Base-by-base conservation (phyloP, 2,113 vertebrate species). In the Gorsachius goisagi region DNA sequence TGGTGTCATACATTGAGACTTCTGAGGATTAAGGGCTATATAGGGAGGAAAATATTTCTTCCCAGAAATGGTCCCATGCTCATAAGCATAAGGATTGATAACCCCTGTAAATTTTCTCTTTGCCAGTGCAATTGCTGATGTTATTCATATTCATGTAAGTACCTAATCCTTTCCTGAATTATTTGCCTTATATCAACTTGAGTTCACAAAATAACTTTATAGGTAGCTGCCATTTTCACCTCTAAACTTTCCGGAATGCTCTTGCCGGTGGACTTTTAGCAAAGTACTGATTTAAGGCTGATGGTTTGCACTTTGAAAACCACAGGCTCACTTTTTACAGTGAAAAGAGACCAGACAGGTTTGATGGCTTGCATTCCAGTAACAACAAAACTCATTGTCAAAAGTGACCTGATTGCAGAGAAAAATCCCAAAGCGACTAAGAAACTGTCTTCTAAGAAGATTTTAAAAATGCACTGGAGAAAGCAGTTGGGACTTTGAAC, bases 91-190 rank as follows among this genome's bases (percentile, higher is more conserved):
- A 95, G 80, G 90, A 97, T 96, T 95, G 93, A 97, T 96, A 95
- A 95, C 80, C 35, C 39, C 89, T 83, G 74, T 95, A 95, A 96
- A 94, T 97, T 94, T 96, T 94, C 68, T 68, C 85, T 63, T 91
- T 87, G 64, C 69, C 66, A 35, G 73, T 74, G 62, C 75, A 80
- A 62, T 58, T 82, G 92, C 93, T 83, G 71, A 45, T 96, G 84
- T 77, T 93, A 94, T 94, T 97, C 92, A 96, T 93, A 96, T 93
- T 96, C 94, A 93, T 95, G 89, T 92, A 94, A 95, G 62, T 85
- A 78, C 76, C 93, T 89, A 86, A 96, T 88, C 90, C 79, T 89
- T 93, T 88, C 88, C 85, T 92, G 85, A 96, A 84, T 93, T 94
- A 95, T 96, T 93, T 94, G 92, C 92, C 71, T 95, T 88, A 79